Percentiles rank a stretch among this genome's conserved stretches.
These are phyloP conservation scores for Dorcus parallelipipedus DNA, from an alignment of 2,888 invertebrate species.

Conservation along the genomic window DNA sequence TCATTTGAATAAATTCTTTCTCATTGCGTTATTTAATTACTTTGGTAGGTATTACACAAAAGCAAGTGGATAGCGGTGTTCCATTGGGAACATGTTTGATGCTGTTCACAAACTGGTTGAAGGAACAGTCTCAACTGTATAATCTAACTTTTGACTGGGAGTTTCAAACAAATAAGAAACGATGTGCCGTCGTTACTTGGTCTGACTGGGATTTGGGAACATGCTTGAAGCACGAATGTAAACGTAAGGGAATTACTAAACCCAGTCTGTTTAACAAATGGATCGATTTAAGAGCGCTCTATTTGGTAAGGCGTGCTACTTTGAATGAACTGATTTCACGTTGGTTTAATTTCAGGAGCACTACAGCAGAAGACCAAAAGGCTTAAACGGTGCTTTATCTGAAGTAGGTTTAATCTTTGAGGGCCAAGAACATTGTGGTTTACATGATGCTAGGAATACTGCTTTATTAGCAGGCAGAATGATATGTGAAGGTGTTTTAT, in stretches of 20 bases:
- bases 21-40: not conserved
- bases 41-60: constrained; percentile 55
- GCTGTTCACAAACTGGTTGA: constrained; percentile 57
- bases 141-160: constrained; percentile 41
- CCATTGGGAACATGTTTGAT: constrained; percentile 51
- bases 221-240: constrained; percentile 58
- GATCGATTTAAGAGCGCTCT: constrained; percentile 58
- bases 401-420: constrained; percentile 58
- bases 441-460: constrained; percentile 61
- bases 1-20: not conserved
- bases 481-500: constrained; percentile 55
- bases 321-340: not conserved
- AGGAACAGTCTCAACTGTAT: constrained; percentile 49
- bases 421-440: constrained; percentile 59
- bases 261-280: constrained; percentile 55
- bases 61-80: constrained; percentile 52
- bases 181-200: constrained; percentile 58
- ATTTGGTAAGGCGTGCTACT: constrained; percentile 37
- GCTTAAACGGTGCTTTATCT: constrained; percentile 54
- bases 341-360: constrained; percentile 44
- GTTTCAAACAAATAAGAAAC: constrained; percentile 34
- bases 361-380: constrained; percentile 55
- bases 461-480: constrained; percentile 56
- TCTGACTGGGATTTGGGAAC: constrained; percentile 62
- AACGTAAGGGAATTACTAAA: constrained; percentile 55